Evolutionary conservation across 2,797 vertebrate species (phyloP).

Genomic region (Sibirionetta formosa): DNA sequence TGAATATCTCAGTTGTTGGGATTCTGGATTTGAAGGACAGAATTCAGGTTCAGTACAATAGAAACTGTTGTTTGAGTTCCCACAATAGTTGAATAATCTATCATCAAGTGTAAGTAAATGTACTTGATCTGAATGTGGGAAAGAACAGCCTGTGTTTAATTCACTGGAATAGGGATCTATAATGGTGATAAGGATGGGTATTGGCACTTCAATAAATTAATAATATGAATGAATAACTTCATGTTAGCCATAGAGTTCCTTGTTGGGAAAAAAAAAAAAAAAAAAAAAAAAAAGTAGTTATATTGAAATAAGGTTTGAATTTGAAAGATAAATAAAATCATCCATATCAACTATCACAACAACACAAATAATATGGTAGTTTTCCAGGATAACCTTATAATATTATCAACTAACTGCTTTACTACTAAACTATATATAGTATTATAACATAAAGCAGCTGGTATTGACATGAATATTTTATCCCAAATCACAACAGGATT

Average conservation of each 20-base stretch:
- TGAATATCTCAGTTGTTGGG: background rate
- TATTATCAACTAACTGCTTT: background rate
- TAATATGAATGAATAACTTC: too few species aligned
- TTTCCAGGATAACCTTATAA: background rate
- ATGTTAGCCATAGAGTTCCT: background rate
- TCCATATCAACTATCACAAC: background rate
- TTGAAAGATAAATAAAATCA: background rate
- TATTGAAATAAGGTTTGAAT: background rate
- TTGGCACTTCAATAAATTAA: background rate
- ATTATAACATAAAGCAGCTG: conserved; percentile 15
- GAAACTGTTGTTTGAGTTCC: background rate
- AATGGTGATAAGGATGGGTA: background rate
- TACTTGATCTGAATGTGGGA: background rate
- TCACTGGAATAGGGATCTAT: background rate
- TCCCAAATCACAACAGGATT: conserved; percentile 14
- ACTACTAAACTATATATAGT: background rate
- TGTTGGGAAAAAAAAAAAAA: background rate
- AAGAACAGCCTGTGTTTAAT: background rate
- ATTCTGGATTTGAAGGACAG: background rate
- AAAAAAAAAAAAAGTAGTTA: background rate
- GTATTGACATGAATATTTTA: conserved; percentile 6
- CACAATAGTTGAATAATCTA: background rate
- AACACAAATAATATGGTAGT: background rate
- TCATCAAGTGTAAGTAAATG: background rate
- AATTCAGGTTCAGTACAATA: background rate